Evolutionary conservation across 2,888 invertebrate genomes (phyloP), one percentile per base, ranked within the genome.

Genomic region (Drosophila quinaria): DNA sequence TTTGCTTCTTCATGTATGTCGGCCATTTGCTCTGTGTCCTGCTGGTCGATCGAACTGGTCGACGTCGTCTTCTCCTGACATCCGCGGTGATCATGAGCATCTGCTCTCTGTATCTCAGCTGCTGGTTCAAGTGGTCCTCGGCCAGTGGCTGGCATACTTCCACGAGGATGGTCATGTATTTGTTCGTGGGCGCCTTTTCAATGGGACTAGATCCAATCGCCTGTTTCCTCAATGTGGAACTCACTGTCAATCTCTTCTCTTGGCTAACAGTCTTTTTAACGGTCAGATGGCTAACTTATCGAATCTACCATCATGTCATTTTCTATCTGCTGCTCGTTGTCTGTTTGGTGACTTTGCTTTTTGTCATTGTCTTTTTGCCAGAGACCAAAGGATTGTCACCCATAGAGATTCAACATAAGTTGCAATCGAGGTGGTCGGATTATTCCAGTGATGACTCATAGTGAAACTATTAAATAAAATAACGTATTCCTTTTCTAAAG

Each of bases 141-240:
- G 0, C 5, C 4, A 4, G n/a, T 1, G 1, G 4, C 5, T 22
- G 2, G 22, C 31, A 31, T 2, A 6, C 4, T 10, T 8, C 22
- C 4, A 22, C 33, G 0, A 31, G 49, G 19, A 0, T 44, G 1
- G 11, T 10, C 3, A 1, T 78, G 3, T 31, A 9, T 1, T 0
- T 42, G 0, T 67, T 67, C n/a, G 10, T 51, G 11, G n/a, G 19
- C 1, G 10, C 17, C 8, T 70, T 55, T 15, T 19, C 37, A 0
- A 10, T 56, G 4, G 73, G 67, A 6, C 9, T 70, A 1, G 82
- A 67, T 0, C 54, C 78, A 0, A 31, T 79, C 2, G 4, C 44
- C 22, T 78, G 70, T 63, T 25, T 81, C 8, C 19, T 79, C 6
- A 66, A 41, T 13, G 79, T 64, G 17, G 79, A 79, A 33, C 41